Evolutionary conservation across 2,113 vertebrate genomes (phyloP).

Genomic region (Sylvia atricapilla): DNA sequence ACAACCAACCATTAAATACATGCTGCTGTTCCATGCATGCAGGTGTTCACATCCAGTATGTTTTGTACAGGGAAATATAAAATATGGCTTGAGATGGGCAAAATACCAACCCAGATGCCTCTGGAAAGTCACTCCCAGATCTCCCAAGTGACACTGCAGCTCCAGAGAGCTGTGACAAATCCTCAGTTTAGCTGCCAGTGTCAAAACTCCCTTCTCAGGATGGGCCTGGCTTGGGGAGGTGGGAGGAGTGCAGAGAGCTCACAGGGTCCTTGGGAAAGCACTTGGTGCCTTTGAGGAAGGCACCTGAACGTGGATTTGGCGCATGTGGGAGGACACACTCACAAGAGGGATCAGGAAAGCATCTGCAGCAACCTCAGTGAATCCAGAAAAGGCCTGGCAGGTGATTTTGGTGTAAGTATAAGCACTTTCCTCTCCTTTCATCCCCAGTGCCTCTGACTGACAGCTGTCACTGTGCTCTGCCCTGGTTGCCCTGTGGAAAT

Average conservation of each 20-base stretch:
- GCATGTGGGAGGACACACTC: neutral
- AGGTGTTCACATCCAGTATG: neutral
- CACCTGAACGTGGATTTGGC: fast-evolving
- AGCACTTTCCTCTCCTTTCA: neutral
- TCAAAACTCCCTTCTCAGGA: neutral
- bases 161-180: neutral
- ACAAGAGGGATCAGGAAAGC: neutral
- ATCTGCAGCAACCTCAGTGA: neutral
- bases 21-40: neutral
- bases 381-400: neutral
- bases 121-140: neutral
- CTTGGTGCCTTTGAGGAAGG: neutral
- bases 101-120: neutral
- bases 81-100: neutral
- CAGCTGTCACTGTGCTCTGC: neutral
- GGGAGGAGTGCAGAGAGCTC: neutral
- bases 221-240: neutral
- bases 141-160: neutral
- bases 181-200: neutral
- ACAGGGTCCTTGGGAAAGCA: neutral
- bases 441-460: neutral
- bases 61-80: neutral
- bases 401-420: slow-evolving; percentile 6
- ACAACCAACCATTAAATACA: neutral
- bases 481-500: neutral